Evolutionary conservation across 2,797 vertebrate genomes (phyloP).

Genomic region (Dallia pectoralis): DNA sequence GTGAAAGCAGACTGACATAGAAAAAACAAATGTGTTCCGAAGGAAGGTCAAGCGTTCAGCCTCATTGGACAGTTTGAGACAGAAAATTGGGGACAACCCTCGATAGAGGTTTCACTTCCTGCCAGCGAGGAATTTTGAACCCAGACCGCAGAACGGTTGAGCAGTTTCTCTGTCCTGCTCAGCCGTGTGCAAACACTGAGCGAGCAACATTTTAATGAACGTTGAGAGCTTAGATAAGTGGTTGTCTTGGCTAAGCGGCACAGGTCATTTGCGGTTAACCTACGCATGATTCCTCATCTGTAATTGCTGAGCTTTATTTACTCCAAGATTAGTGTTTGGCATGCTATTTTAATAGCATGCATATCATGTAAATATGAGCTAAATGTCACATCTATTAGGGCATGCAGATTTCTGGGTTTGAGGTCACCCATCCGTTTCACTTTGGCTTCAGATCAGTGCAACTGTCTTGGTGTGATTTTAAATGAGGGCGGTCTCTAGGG

Average conservation of each 20-base stretch:
- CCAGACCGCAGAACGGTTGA: conserved; percentile 25
- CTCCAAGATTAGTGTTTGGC: conserved; percentile 66
- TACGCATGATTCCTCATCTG: conserved; percentile 62
- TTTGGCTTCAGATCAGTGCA: conserved; percentile 48
- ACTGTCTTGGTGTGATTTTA: conserved; percentile 34
- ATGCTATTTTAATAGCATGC: conserved; percentile 65
- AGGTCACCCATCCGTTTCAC: conserved; percentile 33
- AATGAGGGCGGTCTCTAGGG: conserved; percentile 18
- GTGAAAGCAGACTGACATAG: conserved; percentile 51
- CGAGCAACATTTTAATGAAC: conserved; percentile 63
- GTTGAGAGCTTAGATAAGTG: conserved; percentile 40
- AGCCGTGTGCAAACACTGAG: conserved; percentile 54
- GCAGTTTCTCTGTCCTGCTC: conserved; percentile 43
- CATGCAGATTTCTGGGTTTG: conserved; percentile 53
- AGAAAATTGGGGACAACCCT: conserved; percentile 53
- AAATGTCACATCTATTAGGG: conserved; percentile 81
- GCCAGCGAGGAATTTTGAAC: conserved; percentile 61
- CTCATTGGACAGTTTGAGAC: conserved; percentile 50
- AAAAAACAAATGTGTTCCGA: conserved; percentile 66
- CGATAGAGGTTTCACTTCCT: conserved; percentile 66
- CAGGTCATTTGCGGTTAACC: conserved; percentile 61
- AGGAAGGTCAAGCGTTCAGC: conserved; percentile 58
- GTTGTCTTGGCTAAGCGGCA: conserved; percentile 52
- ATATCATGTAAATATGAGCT: conserved; percentile 76
- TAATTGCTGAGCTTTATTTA: conserved; percentile 73